Percentiles rank a stretch among this genome's conserved stretches.
Evolutionary conservation across 2,113 vertebrate species (phyloP).

Genomic region (Perca flavescens): DNA sequence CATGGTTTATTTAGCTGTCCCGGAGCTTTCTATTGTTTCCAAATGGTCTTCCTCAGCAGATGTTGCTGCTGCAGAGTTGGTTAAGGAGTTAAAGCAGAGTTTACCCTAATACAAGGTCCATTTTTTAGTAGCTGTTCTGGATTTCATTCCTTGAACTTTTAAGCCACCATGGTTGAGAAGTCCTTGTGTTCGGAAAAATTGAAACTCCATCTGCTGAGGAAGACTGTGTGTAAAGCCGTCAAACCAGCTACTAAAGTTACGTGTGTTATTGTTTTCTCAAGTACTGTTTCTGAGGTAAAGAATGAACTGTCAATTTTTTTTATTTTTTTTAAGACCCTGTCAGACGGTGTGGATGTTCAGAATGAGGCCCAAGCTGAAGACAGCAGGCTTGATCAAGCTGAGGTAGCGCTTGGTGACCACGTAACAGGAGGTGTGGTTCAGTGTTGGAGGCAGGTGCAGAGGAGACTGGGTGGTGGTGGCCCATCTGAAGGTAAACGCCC

Average conservation of each 20-base stretch:
- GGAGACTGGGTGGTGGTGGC: conserved; percentile 62
- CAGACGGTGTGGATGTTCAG: conserved; percentile 11
- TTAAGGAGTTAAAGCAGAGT: not conserved
- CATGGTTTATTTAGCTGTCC: too few relatives aligned
- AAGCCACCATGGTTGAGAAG: not conserved
- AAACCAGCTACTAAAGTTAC: not conserved
- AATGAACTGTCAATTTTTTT: not conserved
- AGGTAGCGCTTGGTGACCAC: conserved; percentile 72
- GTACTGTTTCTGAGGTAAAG: not conserved
- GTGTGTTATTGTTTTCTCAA: not conserved
- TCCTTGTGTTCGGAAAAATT: not conserved
- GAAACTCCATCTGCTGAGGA: not conserved
- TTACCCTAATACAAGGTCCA: not conserved
- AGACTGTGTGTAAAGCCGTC: not conserved
- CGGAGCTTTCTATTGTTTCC: not conserved
- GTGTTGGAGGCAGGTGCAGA: conserved; percentile 81
- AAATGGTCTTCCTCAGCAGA: not conserved
- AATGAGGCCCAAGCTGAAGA: conserved; percentile 32
- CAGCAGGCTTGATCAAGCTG: conserved; percentile 70
- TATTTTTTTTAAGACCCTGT: conserved; percentile 57
- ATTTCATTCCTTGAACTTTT: not conserved
- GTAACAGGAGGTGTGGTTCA: conserved; percentile 80
- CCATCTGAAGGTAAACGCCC: conserved; percentile 56
- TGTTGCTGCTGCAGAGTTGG: not conserved
- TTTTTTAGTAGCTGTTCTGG: not conserved